These are phyloP conservation scores for Mesorhabditis belari DNA, from an alignment of 2,888 invertebrate genomes.

Conservation along the genomic window DNA sequence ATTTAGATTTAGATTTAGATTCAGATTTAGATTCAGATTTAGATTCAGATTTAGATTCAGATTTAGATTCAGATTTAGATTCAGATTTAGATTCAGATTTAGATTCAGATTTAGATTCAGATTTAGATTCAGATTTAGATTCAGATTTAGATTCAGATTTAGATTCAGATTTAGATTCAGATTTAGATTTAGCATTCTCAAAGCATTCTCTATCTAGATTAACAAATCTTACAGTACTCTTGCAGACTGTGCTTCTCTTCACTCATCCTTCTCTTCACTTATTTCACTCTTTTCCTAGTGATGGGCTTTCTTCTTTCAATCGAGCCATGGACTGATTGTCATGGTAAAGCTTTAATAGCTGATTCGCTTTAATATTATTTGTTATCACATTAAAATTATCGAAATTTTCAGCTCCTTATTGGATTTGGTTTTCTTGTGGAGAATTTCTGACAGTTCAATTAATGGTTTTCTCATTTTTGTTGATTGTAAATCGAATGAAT, in stretches of 20 bases:
- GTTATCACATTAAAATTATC: neutral
- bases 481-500: conserved; percentile 29
- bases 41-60: too few relatives aligned
- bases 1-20: too few relatives aligned
- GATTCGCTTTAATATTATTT: neutral
- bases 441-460: conserved; percentile 34
- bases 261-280: conserved; percentile 33
- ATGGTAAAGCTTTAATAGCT: conserved; percentile 11
- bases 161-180: too few relatives aligned
- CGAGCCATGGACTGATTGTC: conserved; percentile 32
- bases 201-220: too few relatives aligned
- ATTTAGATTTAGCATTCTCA: too few relatives aligned
- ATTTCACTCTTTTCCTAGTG: conserved; percentile 32
- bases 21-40: too few relatives aligned
- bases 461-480: conserved; percentile 30
- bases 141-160: too few relatives aligned
- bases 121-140: too few relatives aligned
- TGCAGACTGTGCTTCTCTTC: conserved; percentile 29
- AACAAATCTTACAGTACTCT: neutral
- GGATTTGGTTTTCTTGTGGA: conserved; percentile 38
- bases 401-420: conserved; percentile 26
- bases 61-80: too few relatives aligned
- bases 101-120: too few relatives aligned
- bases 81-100: too few relatives aligned
- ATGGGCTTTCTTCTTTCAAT: conserved; percentile 32